Base-by-base conservation (phyloP, 2,797 vertebrate species). In the Pterois miles region DNA sequence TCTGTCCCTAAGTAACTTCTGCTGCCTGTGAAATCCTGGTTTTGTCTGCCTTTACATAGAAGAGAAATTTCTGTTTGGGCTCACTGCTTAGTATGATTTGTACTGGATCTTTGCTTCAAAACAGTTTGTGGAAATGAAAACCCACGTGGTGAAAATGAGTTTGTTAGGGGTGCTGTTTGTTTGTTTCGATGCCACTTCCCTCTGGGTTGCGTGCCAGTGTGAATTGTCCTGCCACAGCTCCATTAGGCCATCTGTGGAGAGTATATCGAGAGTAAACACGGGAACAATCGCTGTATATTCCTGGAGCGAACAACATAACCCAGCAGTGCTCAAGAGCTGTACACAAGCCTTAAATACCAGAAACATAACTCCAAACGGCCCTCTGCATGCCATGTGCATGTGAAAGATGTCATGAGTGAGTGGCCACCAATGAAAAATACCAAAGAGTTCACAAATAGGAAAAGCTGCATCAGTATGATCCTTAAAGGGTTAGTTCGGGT, bases 261-360 rank as follows among this genome's bases (percentile, higher is more conserved):
- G 71, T 13, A 74, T 14, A 74, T 77, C 1, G 52, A 81, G 76
- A 68, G 83, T 83, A 91, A 92, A 93, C 88, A 91, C 52, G 22
- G 78, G 85, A 86, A 92, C 86, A 87, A 86, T 85, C 31, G 18
- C 50, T 70, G 80, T 79, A 75, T 85, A 89, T 84, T 82, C 70
- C 56, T 23, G 52, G 23, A 60, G 86, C 76, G 87, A 89, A 92
- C 87, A 85, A 74, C 76, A 63, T 14, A 78, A 79, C 73, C 71
- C 59, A 29, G 85, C 72, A 48, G 56, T 33, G 73, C 60, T 84
- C 71, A 10, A 81, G 75, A 22, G 59, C 23, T 43, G 52, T 68
- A 65, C 71, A 62, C 59, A n/a, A 54, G 66, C 66, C 3, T 25
- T 65, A 71, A 86, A 81, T 59, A 60, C 54, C 78, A 82, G 38